Evolutionary conservation across 1,140 invertebrate species (phyloP), one percentile per base, ranked within the genome.

Genomic region (Condylostylus longicornis): DNA sequence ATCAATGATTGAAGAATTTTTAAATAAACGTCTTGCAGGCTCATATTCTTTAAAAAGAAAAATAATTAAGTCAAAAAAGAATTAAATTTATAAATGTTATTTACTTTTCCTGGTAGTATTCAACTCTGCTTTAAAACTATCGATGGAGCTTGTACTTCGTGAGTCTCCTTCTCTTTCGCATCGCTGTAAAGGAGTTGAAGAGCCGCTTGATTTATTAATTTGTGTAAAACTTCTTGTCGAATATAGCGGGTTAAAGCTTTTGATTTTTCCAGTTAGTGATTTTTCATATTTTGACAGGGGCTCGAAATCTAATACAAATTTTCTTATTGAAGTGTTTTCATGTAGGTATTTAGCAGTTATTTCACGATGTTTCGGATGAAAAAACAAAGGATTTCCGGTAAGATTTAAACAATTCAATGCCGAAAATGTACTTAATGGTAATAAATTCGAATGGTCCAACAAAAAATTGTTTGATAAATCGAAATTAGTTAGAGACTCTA

Each of bases 391-490:
- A 63, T 77, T 78, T 3, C 70, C 70, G 39, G 65, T 54, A 8
- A 78, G 48, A 38, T 65, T 68, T 7, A 78, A 35, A 49, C 58
- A 67, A 27, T 67, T 54, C 2, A 78, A 53, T 2, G 64, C 57
- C 7, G 66, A 52, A 40, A 77, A 59, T 27, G 63, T 63, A 35
- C 67, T 62, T 0, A 78, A 42, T 2, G 71, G 66, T 44, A 66
- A 58, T 2, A 78, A 52, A 10, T 55, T 46, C 19, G 58, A 59
- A 48, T 77, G 74, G 31, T 76, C 66, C n/a, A 67, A 52, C 33
- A 78, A 47, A 48, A 71, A 74, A 47, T 78, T 78, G 21, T 69
- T 67, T 0, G 70, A 70, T 10, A 78, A 45, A 60, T 77, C 72
- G 31, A 77, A 49, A 49, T 71, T 66, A 3, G 48, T 58, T 4